Evolutionary conservation across 2,888 invertebrate genomes (phyloP), one percentile per base, ranked within the genome.

Genomic region (Tinea trinotella): DNA sequence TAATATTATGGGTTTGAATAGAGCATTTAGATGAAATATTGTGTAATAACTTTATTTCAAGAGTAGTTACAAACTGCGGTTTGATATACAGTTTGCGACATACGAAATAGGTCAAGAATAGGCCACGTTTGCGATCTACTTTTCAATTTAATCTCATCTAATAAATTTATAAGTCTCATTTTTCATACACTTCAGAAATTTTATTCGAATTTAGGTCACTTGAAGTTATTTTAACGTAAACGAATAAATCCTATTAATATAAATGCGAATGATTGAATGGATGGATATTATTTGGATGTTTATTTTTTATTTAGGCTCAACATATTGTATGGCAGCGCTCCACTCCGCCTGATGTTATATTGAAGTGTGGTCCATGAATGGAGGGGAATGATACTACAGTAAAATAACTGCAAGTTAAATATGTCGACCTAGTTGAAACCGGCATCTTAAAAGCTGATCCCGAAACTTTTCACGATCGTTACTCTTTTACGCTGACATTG

Each of bases 91-190:
- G 40, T 15, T 40, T 40, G 40, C 13, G 40, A 40, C 40, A 40
- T 40, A 40, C 7, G 7, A 40, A 40, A 40, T 40, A 40, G 40
- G 40, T 40, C 40, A 40, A 40, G 40, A 15, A 40, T 40, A 40
- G 15, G 40, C 40, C 40, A 13, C 40, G 13, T 13, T 40, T 15
- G 40, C 13, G 40, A 40, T 12, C 40, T 13, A 40, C 40, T 40
- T 40, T 40, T 13, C 40, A 40, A 40, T 13, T 35, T 40, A 13
- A 13, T 40, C 7, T 12, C 5, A 40, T 40, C 13, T 40, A 40
- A 40, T 40, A 40, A 40, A 40, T 40, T 4, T 40, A 40, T n/a
- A n/a, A 7, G 3, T 40, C 13, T 40, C 12, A 13, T 40, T 15
- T 40, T 40, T 40, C 15, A 4, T 40, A 7, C 13, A 15, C 12